Evolutionary conservation across 1,140 invertebrate species (phyloP).

Genomic region (Stratiolaelaps scimitus): DNA sequence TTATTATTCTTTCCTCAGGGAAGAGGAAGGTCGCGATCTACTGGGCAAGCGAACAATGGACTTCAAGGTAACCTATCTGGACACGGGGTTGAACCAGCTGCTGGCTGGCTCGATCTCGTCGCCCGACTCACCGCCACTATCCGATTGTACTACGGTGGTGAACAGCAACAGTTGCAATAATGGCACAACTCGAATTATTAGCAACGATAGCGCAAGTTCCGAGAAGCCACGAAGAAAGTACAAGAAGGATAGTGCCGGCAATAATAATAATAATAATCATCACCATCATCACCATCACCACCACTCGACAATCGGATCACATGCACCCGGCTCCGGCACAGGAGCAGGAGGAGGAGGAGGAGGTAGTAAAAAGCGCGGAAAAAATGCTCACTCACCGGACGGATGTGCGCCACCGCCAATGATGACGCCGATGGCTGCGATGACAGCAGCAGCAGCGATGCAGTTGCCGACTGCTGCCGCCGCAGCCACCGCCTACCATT

Average conservation of each 20-base stretch:
- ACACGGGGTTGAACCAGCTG: constrained; percentile 55
- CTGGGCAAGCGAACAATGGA: constrained; percentile 94
- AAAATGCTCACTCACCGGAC: constrained; percentile 9
- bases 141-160: not conserved
- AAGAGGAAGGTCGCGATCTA: constrained; percentile 91
- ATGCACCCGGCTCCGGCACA: too few relatives aligned
- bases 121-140: constrained; percentile 12
- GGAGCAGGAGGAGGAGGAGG: too few relatives aligned
- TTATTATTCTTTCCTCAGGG: constrained; percentile 50
- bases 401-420: not conserved
- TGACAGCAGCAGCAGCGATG: constrained; percentile 4
- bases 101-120: constrained; percentile 23
- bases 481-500: constrained; percentile 16
- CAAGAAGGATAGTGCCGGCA: constrained; percentile 13
- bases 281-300: too few relatives aligned
- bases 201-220: constrained; percentile 11
- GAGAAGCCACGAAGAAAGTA: constrained; percentile 26
- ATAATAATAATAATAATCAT: too few relatives aligned
- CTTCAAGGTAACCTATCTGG: constrained; percentile 93
- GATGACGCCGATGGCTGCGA: not conserved
- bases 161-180: too few relatives aligned
- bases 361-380: constrained; percentile 13
- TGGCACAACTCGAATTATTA: too few relatives aligned
- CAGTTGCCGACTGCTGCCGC: constrained; percentile 2
- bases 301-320: too few relatives aligned